Base-by-base conservation (phyloP, 1,140 invertebrate species). In the Cataglyphis hispanica region DNA sequence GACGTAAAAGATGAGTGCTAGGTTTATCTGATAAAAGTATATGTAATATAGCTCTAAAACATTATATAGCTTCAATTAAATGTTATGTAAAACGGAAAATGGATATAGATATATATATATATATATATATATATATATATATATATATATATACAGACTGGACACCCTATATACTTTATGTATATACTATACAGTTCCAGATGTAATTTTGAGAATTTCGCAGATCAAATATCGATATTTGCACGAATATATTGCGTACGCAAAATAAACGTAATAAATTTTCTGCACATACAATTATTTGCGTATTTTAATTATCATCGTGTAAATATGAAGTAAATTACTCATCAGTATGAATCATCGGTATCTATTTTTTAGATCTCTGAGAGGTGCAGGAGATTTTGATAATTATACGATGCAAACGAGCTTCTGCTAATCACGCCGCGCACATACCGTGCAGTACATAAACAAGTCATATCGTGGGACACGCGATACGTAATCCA, bases 381-480 rank as follows among this genome's bases (percentile, higher is more conserved):
- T 16, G 43, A 19, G 16, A 31, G 4, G 34, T 22, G 0, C 2
- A 1, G 31, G 2, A 2, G 11, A n/a, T n/a, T n/a, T 72, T 53
- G 19, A 19, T 5, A 50, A 50, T 50, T 50, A 50, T 27, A 46
- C n/a, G 16, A 16, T 22, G 34, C 66, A 11, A 58, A 25, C 34
- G 37, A 56, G 67, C 67, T 25, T 46, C 53, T 74, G 13, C 53
- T 83, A 83, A 83, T 77, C 74, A 81, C 40, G 46, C 43, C 27
- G 78, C 50, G 40, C 53, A 31, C 53, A 16, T 56, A 46, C 72
- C 53, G 8, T 8, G 63, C 72, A 78, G 53, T 43, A 40, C 86
- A 90, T 90, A 90, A 89, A 88, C 77, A 91, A 86, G 86, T 80
- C 86, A 88, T 34, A 77, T n/a, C 19, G 63, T 67, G 63, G 70